Base-by-base conservation (phyloP, 2,888 invertebrate species). In the Silvanus unidentatus region DNA sequence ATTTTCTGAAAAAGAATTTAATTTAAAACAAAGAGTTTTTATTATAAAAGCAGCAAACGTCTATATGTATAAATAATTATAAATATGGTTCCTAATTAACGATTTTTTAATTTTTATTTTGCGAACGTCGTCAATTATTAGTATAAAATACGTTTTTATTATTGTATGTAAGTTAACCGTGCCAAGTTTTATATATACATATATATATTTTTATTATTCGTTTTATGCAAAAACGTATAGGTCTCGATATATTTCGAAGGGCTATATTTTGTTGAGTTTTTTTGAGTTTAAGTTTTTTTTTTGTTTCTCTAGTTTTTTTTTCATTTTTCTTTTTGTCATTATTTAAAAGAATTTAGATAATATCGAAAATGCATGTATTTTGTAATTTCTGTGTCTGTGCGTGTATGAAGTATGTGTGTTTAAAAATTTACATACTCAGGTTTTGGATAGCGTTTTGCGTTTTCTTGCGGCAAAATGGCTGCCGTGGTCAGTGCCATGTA, bases 401-500 rank as follows among this genome's bases (percentile, higher is more conserved):
- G 43, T 40, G 12, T 34, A 39, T 39, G 42, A 16, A 30, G 43
- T 44, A 37, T 47, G 35, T 48, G 27, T 45, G 39, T 46, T 44
- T 51, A 43, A 43, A 42, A 47, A 49, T 46, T 42, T 46, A 59
- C 50, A 52, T 63, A 66, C 68, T 70, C 69, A 70, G 69, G 69
- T 68, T n/a, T 22, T 65, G 65, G 63, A 65, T 62, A 66, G 66
- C 62, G 64, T 67, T 68, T 67, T 60, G 54, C 55, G n/a, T n/a
- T n/a, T n/a, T n/a, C n/a, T n/a, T n/a, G 53, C 53, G 56, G 44
- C 44, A 13, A 22, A 22, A 12, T 32, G 44, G 41, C 40, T 45
- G 45, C 50, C 59, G 60, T 52, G 60, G 58, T 48, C 62, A 65
- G 68, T 68, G 69, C 70, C 69, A 69, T 69, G 62, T 67, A 66